Evolutionary conservation across 2,113 vertebrate species (phyloP).

Genomic region (Semnopithecus entellus): DNA sequence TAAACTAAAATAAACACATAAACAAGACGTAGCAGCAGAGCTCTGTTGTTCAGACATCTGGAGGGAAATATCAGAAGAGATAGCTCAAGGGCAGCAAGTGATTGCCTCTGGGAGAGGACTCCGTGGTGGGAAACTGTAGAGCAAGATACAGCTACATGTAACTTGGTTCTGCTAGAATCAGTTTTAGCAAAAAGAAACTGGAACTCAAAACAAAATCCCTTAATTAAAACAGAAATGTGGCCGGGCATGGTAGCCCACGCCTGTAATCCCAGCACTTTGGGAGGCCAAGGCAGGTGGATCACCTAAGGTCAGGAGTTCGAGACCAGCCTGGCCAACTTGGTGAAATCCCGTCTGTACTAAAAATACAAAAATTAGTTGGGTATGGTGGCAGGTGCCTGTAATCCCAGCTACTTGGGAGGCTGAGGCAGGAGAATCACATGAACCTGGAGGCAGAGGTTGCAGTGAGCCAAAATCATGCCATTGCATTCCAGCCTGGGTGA

Average conservation of each 20-base stretch:
- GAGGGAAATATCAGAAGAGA: background rate
- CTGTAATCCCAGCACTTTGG: no score
- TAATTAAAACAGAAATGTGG: background rate
- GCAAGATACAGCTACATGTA: background rate
- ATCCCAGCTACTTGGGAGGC: no score
- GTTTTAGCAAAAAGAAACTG: background rate
- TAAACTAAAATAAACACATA: background rate
- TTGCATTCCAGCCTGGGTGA: no score
- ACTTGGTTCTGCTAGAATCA: background rate
- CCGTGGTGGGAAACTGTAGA: background rate
- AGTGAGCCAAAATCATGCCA: no score
- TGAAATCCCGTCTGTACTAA: no score
- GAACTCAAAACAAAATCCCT: background rate
- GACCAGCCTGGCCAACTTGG: no score
- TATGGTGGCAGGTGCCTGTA: no score
- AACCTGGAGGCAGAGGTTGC: no score
- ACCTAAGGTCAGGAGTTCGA: no score
- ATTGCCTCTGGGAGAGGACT: background rate
- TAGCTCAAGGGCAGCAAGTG: background rate
- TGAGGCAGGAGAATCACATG: no score
- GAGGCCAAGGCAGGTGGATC: no score
- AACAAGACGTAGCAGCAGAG: background rate
- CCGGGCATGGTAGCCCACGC: accelerated
- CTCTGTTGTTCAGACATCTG: background rate
- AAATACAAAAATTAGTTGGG: no score